Base-by-base conservation (phyloP, 2,797 vertebrate genomes). In the Periparus ater region DNA sequence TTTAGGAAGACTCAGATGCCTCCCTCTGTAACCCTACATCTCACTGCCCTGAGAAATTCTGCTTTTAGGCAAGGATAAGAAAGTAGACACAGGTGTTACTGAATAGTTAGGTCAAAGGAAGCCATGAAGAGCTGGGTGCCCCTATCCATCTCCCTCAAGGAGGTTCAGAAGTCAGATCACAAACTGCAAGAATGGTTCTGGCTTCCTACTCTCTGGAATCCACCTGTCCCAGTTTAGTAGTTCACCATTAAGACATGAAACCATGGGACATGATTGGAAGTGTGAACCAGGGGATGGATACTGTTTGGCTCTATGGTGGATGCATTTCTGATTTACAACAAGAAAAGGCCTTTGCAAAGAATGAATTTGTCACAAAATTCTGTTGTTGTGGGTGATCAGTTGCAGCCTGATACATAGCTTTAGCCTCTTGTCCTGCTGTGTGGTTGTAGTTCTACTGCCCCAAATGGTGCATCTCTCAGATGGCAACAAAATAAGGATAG, bases 21-120 rank as follows among this genome's bases (percentile, higher is more conserved):
- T 87, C 34, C 14, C 4, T 54, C 42, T 78, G 32, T 30, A 89
- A 14, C 18, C 50, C n/a, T 58, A 25, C 2, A 3, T 55, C 7
- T 87, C 57, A 36, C 3, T 50, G n/a, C 13, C n/a, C 23, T 7
- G 0, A 0, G 7, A 61, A 76, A 1, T 11, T 79, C 36, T 38
- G 26, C 22, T 61, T 63, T 54, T 53, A 67, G 50, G 21, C 27
- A 51, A 34, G 20, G 7, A 36, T 57, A 29, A 63, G 57, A 48
- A 63, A 30, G 38, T 25, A 10, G 7, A 13, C 36, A 53, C 18
- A 32, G 42, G 23, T 13, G 7, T 10, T 71, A 61, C 13, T 7
- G 23, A 42, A 47, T 1, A 7, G 5, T 57, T 51, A 60, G 7
- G 38, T n/a, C 25, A 89, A 82, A 38, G 15, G 26, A 68, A 73